Evolutionary conservation across 92 coral and sea anemone genomes (phyloP).

Genomic region (Epizoanthus fatuus): DNA sequence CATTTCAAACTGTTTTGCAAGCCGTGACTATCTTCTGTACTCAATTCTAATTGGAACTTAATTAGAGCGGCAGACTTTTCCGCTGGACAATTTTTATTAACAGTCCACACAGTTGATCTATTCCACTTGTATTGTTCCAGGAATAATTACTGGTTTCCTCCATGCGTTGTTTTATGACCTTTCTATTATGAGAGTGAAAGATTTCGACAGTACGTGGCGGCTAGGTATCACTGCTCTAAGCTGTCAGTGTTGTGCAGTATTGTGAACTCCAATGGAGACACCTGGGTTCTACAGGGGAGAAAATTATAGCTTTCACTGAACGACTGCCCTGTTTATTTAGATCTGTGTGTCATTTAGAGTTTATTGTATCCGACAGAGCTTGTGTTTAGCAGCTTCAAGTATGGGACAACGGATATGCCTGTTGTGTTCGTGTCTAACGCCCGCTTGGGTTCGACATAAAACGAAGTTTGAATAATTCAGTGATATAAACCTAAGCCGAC

Average conservation of each 20-base stretch:
- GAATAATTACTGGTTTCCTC: background rate
- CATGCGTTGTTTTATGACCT: background rate
- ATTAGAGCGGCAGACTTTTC: constrained; percentile 16
- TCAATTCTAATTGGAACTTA: constrained; percentile 11
- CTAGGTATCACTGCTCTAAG: background rate
- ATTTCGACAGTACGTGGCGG: background rate
- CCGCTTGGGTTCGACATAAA: background rate
- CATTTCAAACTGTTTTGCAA: background rate
- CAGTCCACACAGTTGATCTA: constrained; percentile 32
- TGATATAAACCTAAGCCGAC: background rate
- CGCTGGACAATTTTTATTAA: constrained; percentile 11
- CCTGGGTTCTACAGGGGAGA: background rate
- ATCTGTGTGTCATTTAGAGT: background rate
- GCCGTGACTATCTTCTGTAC: background rate
- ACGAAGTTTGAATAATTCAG: background rate
- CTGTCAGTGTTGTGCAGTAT: background rate
- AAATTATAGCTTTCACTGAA: background rate
- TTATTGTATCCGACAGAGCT: background rate
- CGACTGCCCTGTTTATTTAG: constrained; percentile 1
- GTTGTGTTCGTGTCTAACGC: too few species aligned
- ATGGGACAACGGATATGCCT: too few species aligned
- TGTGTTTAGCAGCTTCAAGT: too few species aligned
- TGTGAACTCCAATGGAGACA: background rate
- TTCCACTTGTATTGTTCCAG: constrained; percentile 10
- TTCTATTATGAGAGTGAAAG: background rate